Conservation (phyloP, 2,797 vertebrate genomes). For the Cyclopterus lumpus region DNA sequence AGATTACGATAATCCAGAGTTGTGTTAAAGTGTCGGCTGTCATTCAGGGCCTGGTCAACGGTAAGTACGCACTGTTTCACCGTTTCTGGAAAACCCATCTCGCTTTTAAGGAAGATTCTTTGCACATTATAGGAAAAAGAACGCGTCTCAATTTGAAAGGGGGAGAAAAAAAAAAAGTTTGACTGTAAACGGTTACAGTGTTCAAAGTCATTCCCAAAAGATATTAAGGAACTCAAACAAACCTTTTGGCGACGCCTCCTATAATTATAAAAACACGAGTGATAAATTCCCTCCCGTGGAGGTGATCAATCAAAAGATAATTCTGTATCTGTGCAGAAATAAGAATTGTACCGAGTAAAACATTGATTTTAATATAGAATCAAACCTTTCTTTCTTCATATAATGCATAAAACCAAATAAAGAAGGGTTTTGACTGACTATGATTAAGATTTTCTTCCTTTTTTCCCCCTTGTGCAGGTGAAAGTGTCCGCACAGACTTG, state of each 20-base stretch:
- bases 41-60: constrained; percentile 95
- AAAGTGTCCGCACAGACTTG: constrained; percentile 84
- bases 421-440: no score
- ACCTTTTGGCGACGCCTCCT: background rate
- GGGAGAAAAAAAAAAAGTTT: background rate
- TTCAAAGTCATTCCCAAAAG: background rate
- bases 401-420: background rate
- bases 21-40: constrained; percentile 87
- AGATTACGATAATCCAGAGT: constrained; percentile 90
- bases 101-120: no score
- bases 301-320: background rate
- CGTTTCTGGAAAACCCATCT: no score
- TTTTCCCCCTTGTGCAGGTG: constrained; percentile 74
- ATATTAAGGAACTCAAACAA: background rate
- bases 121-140: background rate
- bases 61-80: constrained; percentile 81
- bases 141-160: background rate
- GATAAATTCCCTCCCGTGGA: background rate
- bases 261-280: background rate
- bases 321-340: background rate
- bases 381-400: background rate
- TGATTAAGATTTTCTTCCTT: no score
- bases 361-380: no score
- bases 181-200: background rate
- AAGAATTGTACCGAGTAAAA: background rate